Base-by-base conservation (phyloP, 2,888 invertebrate species). In the Pedicia rivosa region DNA sequence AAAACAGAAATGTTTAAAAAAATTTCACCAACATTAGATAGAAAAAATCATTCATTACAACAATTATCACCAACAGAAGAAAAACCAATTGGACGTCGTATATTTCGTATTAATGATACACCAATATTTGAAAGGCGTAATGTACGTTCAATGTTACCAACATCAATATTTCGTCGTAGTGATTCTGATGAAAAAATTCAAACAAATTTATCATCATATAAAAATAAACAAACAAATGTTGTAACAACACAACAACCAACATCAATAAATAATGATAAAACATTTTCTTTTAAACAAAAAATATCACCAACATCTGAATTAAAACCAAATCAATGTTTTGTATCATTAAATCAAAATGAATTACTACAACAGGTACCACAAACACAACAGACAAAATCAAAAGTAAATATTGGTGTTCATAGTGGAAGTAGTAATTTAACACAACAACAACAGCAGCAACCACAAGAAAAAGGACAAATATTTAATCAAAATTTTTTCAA, bases 61-160 rank as follows among this genome's bases (percentile, higher is more conserved):
- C n/a, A n/a, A n/a, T n/a, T n/a, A n/a, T n/a, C n/a, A n/a, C n/a
- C n/a, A n/a, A n/a, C n/a, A n/a, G n/a, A n/a, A n/a, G n/a, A n/a
- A n/a, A n/a, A n/a, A n/a, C n/a, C 4, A n/a, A 17, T 19, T n/a
- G n/a, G n/a, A n/a, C n/a, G n/a, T 12, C 35, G 35, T 10, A 20
- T 46, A 36, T 55, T 55, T 44, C 54, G 59, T 34, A 51, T 61
- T n/a, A 57, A 60, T 47, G 61, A 61, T 37, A 60, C 59, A 6
- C 59, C 59, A 1, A 56, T 60, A 17, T 59, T 60, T 40, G 61
- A 57, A 1, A 45, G 59, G 2, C 52, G 53, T 3, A 43, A 42
- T 33, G 33, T 38, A 14, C 37, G 37, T 32, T 32, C 37, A 28
- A 33, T 38, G 5, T 37, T 43, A 13, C 37, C 36, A 31, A 43